Conservation (phyloP, 2,888 invertebrate genomes). For the Cremastinae sp. region DNA sequence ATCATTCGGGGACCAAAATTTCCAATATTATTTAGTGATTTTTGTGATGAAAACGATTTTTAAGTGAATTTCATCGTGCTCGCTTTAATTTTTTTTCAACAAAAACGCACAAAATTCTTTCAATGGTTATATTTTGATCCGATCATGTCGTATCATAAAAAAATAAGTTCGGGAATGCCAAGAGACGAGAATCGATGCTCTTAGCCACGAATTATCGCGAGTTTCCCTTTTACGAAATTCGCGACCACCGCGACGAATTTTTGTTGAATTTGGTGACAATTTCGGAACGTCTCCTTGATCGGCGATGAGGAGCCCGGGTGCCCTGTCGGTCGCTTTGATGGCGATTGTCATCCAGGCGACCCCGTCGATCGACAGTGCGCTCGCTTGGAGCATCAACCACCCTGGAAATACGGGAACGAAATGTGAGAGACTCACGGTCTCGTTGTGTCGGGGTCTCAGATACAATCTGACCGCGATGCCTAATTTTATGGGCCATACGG, state of each 20-base stretch:
- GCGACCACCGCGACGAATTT: conserved; percentile 2
- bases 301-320: conserved; percentile 54
- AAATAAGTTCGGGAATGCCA: conserved; percentile 37
- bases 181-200: conserved; percentile 39
- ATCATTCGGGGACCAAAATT: no score
- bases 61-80: no score
- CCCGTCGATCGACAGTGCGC: conserved; percentile 58
- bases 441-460: conserved; percentile 90
- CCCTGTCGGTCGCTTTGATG: conserved; percentile 75
- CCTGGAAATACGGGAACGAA: conserved; percentile 81
- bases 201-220: conserved; percentile 35
- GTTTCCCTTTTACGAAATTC: conserved; percentile 15
- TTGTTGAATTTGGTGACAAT: neutral
- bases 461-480: conserved; percentile 95
- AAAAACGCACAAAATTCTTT: no score
- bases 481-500: conserved; percentile 90
- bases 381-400: conserved; percentile 79
- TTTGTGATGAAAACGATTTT: no score
- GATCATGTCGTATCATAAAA: no score
- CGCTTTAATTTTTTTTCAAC: no score
- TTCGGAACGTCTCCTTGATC: neutral
- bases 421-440: conserved; percentile 90
- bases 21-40: no score
- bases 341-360: conserved; percentile 62
- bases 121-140: no score